These are phyloP conservation scores for Anhinga anhinga DNA, from an alignment of 2,113 vertebrate species.

Conservation along the genomic window DNA sequence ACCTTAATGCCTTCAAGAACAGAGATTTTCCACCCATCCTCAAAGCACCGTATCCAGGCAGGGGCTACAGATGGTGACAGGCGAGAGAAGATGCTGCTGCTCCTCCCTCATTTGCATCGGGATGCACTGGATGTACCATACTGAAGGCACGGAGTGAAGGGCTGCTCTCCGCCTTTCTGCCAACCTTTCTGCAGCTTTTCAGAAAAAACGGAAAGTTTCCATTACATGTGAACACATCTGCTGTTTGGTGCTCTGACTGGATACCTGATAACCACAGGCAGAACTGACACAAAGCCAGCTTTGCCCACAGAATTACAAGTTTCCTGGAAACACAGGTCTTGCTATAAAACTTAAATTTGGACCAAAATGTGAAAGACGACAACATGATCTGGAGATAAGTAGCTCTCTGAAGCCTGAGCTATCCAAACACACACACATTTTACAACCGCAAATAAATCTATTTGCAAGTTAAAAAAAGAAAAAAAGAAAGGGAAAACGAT, in stretches of 20 bases:
- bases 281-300: background rate
- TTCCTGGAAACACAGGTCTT: background rate
- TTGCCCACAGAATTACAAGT: background rate
- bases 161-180: background rate
- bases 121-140: background rate
- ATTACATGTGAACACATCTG: background rate
- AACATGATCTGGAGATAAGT: background rate
- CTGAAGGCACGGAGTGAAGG: background rate
- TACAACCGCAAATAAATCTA: background rate
- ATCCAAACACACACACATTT: background rate
- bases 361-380: background rate
- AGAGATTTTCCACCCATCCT: background rate
- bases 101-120: background rate
- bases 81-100: background rate
- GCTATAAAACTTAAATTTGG: background rate
- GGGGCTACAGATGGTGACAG: background rate
- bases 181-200: background rate
- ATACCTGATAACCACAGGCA: background rate
- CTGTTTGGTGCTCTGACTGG: background rate
- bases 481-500: background rate
- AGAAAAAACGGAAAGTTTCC: background rate
- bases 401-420: background rate
- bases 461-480: background rate
- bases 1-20: background rate
- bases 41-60: background rate